phyloP scores from a whole-genome alignment of 2,888 invertebrate species.

The Dryococelus australis region DNA sequence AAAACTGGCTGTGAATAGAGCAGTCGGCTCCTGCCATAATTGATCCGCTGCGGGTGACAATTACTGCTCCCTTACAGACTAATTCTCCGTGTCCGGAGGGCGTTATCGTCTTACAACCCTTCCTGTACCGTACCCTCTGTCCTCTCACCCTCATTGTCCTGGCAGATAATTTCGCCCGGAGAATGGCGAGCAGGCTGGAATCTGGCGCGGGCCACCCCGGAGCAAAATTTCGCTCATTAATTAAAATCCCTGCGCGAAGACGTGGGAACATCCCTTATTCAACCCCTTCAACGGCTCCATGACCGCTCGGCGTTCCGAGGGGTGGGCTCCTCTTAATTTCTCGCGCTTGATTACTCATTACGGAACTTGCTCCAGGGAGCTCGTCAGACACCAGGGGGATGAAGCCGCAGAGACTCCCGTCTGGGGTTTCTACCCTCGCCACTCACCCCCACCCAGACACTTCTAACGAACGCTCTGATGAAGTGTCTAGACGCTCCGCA shows the following conservation, averaged over 20 bases:
- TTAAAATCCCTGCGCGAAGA: not conserved
- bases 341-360: constrained; percentile 16
- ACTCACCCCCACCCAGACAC: not conserved
- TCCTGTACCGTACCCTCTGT: not conserved
- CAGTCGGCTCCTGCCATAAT: not conserved
- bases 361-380: not conserved
- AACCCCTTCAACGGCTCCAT: not conserved
- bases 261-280: not conserved
- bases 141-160: not conserved
- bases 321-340: not conserved
- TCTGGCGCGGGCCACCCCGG: not conserved
- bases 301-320: not conserved
- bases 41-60: not conserved
- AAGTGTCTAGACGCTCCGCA: not conserved
- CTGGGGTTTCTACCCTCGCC: not conserved
- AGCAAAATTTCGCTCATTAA: not conserved
- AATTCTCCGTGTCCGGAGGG: constrained; percentile 2
- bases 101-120: constrained; percentile 16
- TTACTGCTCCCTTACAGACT: constrained; percentile 1
- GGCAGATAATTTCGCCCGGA: not conserved
- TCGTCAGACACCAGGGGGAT: not conserved
- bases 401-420: not conserved
- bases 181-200: not conserved
- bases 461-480: constrained; percentile 16
- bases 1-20: not conserved